A percentile compares a stretch with the other conserved stretches of the same genome.
Evolutionary conservation across 2,888 invertebrate species (phyloP).

Genomic region (Salticus scenicus): DNA sequence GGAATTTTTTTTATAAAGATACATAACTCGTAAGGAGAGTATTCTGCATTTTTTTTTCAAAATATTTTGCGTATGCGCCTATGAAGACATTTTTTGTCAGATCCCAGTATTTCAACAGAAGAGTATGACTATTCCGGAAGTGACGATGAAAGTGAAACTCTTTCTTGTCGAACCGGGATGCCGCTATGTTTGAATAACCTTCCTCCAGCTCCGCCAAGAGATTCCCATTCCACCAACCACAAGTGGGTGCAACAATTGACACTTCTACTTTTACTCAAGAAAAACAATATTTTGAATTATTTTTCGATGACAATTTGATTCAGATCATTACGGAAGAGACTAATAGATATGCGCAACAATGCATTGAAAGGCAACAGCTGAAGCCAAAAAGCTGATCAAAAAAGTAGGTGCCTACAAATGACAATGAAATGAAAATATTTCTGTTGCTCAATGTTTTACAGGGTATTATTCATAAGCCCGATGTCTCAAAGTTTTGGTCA

Average conservation of each 20-base stretch:
- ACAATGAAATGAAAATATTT: conserved; percentile 13
- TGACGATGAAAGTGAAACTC: background rate
- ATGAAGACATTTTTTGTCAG: too few relatives aligned
- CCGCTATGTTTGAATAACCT: conserved; percentile 12
- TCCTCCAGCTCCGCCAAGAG: conserved; percentile 21
- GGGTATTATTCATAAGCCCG: background rate
- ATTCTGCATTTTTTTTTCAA: too few relatives aligned
- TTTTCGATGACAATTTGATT: background rate
- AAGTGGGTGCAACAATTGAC: conserved; percentile 10
- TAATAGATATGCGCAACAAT: conserved; percentile 5
- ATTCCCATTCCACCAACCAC: background rate
- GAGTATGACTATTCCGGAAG: too few relatives aligned
- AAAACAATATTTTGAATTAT: conserved; percentile 16
- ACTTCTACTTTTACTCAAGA: conserved; percentile 23
- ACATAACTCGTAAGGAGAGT: too few relatives aligned
- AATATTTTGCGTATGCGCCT: too few relatives aligned
- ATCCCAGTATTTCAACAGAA: too few relatives aligned
- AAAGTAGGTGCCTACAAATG: conserved; percentile 17
- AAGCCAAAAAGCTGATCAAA: conserved; percentile 15
- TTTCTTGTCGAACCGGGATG: background rate
- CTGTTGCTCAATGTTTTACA: background rate
- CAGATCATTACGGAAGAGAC: conserved; percentile 7
- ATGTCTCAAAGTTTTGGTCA: conserved; percentile 3
- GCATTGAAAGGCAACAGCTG: conserved; percentile 12
- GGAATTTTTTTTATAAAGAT: too few relatives aligned